Evolutionary conservation across 1,140 invertebrate species (phyloP).

Genomic region (Geopemphigus sp.): DNA sequence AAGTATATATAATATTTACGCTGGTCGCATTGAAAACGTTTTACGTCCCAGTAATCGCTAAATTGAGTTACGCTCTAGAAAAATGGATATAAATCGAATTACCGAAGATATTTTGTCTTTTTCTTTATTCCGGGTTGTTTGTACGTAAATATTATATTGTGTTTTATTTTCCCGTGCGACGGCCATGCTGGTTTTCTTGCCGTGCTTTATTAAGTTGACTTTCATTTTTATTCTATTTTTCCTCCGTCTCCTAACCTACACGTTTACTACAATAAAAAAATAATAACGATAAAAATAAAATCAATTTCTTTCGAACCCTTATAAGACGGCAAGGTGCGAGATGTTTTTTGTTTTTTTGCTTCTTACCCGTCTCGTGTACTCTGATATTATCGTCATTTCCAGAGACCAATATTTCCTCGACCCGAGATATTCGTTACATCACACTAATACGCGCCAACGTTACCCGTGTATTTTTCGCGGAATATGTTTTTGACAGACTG

Average conservation of each 20-base stretch:
- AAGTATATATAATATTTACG: conserved; percentile 47
- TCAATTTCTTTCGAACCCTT: not conserved
- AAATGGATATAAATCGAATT: conserved; percentile 45
- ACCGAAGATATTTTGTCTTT: conserved; percentile 47
- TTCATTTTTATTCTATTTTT: conserved; percentile 38
- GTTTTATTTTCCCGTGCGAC: conserved; percentile 21
- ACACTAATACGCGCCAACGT: too few species aligned
- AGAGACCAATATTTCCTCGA: not conserved
- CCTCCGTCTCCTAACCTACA: conserved; percentile 12
- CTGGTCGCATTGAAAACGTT: conserved; percentile 36
- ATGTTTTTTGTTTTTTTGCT: not conserved
- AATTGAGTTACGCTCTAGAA: conserved; percentile 45
- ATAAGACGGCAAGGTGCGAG: not conserved
- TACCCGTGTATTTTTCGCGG: too few species aligned
- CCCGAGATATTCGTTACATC: not conserved
- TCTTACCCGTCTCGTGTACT: too few species aligned
- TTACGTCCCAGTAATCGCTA: conserved; percentile 41
- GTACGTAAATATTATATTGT: conserved; percentile 21
- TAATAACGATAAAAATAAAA: conserved; percentile 6
- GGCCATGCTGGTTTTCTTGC: conserved; percentile 25
- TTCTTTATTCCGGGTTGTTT: conserved; percentile 12
- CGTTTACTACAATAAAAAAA: conserved; percentile 1
- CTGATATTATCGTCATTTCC: not conserved
- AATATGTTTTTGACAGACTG: not conserved
- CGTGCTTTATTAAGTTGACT: conserved; percentile 25